Conservation (phyloP, 92 coral and sea anemone species). For the Phymanthus crucifer region DNA sequence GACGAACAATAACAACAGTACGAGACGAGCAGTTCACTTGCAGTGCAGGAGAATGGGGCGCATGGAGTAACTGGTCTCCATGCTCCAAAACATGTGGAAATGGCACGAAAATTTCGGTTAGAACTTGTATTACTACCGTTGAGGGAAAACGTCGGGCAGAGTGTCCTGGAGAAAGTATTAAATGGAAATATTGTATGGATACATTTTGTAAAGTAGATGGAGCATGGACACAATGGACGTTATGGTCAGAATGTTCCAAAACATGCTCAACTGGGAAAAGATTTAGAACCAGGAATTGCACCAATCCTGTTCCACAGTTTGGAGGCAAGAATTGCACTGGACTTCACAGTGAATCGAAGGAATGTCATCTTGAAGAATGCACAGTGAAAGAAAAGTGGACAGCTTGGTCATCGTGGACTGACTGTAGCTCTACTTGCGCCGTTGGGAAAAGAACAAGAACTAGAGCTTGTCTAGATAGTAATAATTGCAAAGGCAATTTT, state of each 20-base stretch:
- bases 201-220: constrained; percentile 53
- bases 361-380: constrained; percentile 55
- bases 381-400: constrained; percentile 69
- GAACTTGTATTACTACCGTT: constrained; percentile 65
- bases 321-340: constrained; percentile 60
- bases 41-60: constrained; percentile 65
- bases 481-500: constrained; percentile 43
- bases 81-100: constrained; percentile 73
- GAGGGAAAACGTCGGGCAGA: constrained; percentile 48
- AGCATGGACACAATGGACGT: constrained; percentile 80
- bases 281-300: constrained; percentile 55
- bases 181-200: constrained; percentile 56
- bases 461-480: constrained; percentile 58
- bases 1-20: constrained; percentile 51
- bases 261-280: constrained; percentile 70
- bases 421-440: constrained; percentile 69
- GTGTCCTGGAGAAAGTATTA: constrained; percentile 56
- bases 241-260: constrained; percentile 70
- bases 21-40: constrained; percentile 69
- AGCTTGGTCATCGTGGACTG: constrained; percentile 76
- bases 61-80: constrained; percentile 77
- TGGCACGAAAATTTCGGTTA: constrained; percentile 62
- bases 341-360: constrained; percentile 16
- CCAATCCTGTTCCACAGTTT: constrained; percentile 52
- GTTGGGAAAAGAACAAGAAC: constrained; percentile 57